phyloP scores from a whole-genome alignment of 1,140 invertebrate genomes.

The Agraylea sexmaculata region DNA sequence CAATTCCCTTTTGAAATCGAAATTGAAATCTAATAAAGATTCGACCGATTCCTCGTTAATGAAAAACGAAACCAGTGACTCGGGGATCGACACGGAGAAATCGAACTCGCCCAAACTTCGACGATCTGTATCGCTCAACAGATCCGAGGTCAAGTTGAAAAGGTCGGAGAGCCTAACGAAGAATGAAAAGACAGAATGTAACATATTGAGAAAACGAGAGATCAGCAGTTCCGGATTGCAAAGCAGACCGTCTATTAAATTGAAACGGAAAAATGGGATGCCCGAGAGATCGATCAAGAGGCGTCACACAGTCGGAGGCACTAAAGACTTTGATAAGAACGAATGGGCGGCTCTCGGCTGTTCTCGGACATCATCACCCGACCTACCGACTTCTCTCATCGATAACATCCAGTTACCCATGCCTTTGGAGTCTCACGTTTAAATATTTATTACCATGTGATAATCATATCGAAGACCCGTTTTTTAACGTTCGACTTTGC shows the following conservation, averaged over 20 bases:
- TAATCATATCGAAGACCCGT: constrained; percentile 6
- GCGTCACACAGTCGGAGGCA: constrained; percentile 84
- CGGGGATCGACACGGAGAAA: constrained; percentile 13
- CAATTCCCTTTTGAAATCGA: no score
- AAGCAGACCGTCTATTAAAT: constrained; percentile 43
- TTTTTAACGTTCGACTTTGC: no score
- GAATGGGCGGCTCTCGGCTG: constrained; percentile 35
- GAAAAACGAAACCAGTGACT: constrained; percentile 13
- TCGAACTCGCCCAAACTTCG: constrained; percentile 22
- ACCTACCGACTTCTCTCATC: constrained; percentile 35
- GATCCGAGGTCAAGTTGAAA: constrained; percentile 33
- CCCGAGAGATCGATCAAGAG: constrained; percentile 68
- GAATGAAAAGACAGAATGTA: constrained; percentile 71
- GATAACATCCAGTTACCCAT: constrained; percentile 23
- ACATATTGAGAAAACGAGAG: constrained; percentile 60
- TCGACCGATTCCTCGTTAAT: constrained; percentile 5
- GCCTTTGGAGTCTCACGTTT: constrained; percentile 38
- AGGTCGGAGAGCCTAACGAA: constrained; percentile 54
- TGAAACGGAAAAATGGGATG: constrained; percentile 64
- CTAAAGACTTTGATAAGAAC: constrained; percentile 59
- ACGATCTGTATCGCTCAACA: constrained; percentile 36
- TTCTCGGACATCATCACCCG: constrained; percentile 36
- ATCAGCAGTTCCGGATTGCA: constrained; percentile 36
- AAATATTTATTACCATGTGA: constrained; percentile 6
- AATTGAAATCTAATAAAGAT: constrained; percentile 15